These are phyloP conservation scores for Cephalophus harveyi DNA, from an alignment of 2,113 vertebrate species.

Conservation along the genomic window DNA sequence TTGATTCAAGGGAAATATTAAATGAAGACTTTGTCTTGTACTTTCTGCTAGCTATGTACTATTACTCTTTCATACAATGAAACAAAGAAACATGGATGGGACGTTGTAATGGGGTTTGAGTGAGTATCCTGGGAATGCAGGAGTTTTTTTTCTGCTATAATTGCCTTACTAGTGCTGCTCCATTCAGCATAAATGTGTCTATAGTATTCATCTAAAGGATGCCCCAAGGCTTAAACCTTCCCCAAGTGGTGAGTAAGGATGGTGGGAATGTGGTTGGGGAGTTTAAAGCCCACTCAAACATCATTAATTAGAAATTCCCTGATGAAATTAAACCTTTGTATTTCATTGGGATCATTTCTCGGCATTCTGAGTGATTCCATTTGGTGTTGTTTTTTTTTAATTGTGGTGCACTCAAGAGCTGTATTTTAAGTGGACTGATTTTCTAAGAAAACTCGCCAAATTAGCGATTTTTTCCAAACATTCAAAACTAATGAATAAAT, in stretches of 20 bases:
- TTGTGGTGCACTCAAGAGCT: neutral
- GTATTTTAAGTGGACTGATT: neutral
- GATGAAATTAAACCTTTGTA: constrained; percentile 59
- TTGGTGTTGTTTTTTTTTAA: neutral
- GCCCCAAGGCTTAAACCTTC: constrained; percentile 62
- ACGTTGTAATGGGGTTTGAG: neutral
- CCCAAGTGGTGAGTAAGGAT: constrained; percentile 47
- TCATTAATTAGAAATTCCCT: constrained; percentile 66
- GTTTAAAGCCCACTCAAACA: constrained; percentile 55
- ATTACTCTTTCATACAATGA: neutral
- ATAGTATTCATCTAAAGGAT: constrained; percentile 44
- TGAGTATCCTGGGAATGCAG: constrained; percentile 9
- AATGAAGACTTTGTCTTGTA: neutral
- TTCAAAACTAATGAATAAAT: neutral
- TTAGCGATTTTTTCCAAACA: neutral
- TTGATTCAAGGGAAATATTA: neutral
- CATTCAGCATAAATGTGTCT: constrained; percentile 8
- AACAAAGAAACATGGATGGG: constrained; percentile 29
- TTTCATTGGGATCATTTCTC: constrained; percentile 25
- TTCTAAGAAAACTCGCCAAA: neutral
- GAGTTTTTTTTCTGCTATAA: constrained; percentile 36
- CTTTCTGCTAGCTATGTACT: neutral
- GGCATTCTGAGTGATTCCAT: neutral
- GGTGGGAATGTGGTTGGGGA: constrained; percentile 49
- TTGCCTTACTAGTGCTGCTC: constrained; percentile 30